Base-by-base conservation (phyloP, 2,113 vertebrate genomes). In the Thomomys bottae region DNA sequence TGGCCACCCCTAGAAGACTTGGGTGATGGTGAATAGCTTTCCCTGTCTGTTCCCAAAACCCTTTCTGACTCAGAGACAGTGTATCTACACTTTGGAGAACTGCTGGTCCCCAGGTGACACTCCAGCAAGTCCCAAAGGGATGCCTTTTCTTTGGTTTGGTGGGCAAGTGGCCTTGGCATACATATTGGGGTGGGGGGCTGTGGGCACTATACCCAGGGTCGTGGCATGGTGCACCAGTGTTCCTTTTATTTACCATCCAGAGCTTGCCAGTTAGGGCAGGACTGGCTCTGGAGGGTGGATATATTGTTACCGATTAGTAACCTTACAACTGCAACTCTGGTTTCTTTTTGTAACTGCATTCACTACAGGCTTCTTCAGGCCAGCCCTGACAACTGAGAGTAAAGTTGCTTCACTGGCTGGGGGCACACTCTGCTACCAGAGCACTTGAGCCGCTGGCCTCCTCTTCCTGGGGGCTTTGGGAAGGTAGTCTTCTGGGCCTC, bases 281-380 rank as follows among this genome's bases (percentile, higher is more conserved):
- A 45, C 86, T 90, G 26, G 54, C 78, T 71, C 30, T 40, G 26
- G 67, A 93, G 59, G 90, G 86, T 54, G 49, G 49, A 59, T 94
- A 96, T 96, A 96, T 94, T 92, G 96, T 97, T 97, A 95, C 96
- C 30, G 83, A 93, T 93, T 71, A 90, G 90, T 71, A 66, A 89
- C 91, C 94, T 54, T 95, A 66, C 28, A 23, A 26, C 34, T 34
- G 21, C 34, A 86, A 84, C 95, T 96, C 73, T 0, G 64, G 89
- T 96, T 96, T 95, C 94, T 80, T 68, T 78, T 59, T 90, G 91
- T 95, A 89, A 94, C 83, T 90, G 75, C 93, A 84, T 57, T n/a
- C 63, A 11, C 30, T 7, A 0, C 15, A 5, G 85, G 17, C 49
- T 71, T 28, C 80, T 45, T 40, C 23, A 87, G 59, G 82, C 70